These are phyloP conservation scores for Ephydatia muelleri DNA, from an alignment of 37 sponge, comb jelly and placozoan genomes.

Conservation along the genomic window DNA sequence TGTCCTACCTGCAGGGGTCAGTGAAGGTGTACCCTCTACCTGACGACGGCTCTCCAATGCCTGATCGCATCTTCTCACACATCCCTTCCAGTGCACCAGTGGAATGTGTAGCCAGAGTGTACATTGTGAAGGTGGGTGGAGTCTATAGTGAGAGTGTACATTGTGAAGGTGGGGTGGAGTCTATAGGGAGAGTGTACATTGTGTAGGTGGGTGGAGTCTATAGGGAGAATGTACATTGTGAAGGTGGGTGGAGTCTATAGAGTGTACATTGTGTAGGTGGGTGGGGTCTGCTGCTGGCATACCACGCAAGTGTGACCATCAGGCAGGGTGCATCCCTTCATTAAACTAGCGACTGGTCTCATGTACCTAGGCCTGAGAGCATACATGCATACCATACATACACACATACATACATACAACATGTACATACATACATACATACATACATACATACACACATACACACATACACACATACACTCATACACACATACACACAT, in stretches of 20 bases:
- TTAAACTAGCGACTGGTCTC: slow-evolving; percentile 16
- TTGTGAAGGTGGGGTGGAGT: neutral
- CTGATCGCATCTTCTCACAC: slow-evolving; percentile 60
- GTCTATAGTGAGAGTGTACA: neutral
- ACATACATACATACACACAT: no score
- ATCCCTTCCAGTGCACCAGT: slow-evolving; percentile 79
- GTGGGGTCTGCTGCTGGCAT: no score
- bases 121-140: slow-evolving; percentile 84
- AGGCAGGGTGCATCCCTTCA: no score
- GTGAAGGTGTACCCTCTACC: slow-evolving; percentile 95
- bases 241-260: neutral
- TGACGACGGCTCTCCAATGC: slow-evolving; percentile 77
- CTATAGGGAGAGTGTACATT: neutral
- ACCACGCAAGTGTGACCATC: no score
- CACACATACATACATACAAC: no score
- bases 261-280: neutral
- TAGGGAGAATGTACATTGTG: neutral
- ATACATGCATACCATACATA: no score
- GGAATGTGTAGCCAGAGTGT: slow-evolving; percentile 87
- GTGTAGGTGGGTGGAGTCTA: neutral
- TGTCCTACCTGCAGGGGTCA: slow-evolving; percentile 67
- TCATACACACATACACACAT: no score
- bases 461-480: no score
- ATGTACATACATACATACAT: no score
- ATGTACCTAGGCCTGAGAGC: neutral